Evolutionary conservation across 1,140 invertebrate genomes (phyloP), one percentile per base, ranked within the genome.

Genomic region (Bactericera cockerelli): DNA sequence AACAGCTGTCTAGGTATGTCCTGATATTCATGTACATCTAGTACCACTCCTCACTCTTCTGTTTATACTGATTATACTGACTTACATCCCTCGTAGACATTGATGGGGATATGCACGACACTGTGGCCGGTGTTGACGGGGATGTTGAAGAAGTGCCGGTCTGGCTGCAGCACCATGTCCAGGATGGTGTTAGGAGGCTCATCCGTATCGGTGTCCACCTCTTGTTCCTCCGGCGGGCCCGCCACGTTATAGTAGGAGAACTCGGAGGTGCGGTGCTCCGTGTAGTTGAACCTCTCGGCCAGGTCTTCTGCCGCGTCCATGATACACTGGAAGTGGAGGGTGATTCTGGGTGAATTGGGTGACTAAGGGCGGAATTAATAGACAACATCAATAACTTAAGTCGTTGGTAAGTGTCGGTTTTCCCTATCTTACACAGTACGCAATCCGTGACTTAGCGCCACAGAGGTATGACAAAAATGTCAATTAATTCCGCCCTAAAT

Each of bases 81-180:
- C 69, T 74, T 75, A 88, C 86, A 79, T 79, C 76, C 74, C 70
- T 94, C 90, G 72, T 82, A 96, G 19, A 97, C 86, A 75, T 93
- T 94, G 1, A 90, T 91, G 1, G 94, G 93, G 11, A 97, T 86
- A 70, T 98, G 93, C 26, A 97, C 85, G 36, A 91, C 85, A 67
- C 90, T 93, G 59, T 80, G 76, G 58, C 75, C 82, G 4, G 83
- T 85, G 70, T 93, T 93, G 4, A 95, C 86, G 1, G 79, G 77
- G 38, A 90, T 82, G 68, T 87, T 83, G 71, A 86, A 86, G 70
- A 95, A 96, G 71, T 93, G 84, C 1, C 82, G 79, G 69, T 90
- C 81, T 33, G 76, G 73, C 61, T 79, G 79, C 2, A 91, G 66
- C 1, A 71, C 66, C 65, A 90, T 78, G 19, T 74, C 22, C 53